Evolutionary conservation across 2,888 invertebrate species (phyloP), one percentile per base, ranked within the genome.

Genomic region (Trichogramma dendrolimi): DNA sequence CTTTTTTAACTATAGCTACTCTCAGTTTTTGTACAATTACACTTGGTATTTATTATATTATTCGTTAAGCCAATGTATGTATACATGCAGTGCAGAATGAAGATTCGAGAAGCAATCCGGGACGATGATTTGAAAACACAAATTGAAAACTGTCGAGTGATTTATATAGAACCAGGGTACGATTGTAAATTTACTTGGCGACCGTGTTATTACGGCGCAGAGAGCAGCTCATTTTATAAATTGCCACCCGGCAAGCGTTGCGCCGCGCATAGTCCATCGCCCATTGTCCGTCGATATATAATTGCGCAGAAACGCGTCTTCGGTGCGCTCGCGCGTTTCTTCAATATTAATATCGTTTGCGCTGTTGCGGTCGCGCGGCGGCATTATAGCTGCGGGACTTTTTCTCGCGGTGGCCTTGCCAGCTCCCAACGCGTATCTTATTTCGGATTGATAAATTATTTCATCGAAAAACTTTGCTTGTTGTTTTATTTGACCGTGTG

Each of bases 241-340:
- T 56, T 56, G 48, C 55, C 55, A 39, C n/a, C 11, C 55, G 55
- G 55, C 44, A 42, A n/a, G 55, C 55, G 43, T 6, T 55, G 44
- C 5, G 10, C 44, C 55, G 46, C 38, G 39, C 38, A 27, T 27
- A 27, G 27, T 27, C 27, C 27, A 27, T 27, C 27, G 27, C 27
- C 27, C 27, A 27, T 27, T 27, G 27, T 27, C 27, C 27, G 27
- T 27, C 46, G 55, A 55, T 55, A 55, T 4, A 14, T n/a, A 14
- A 14, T 39, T 53, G 42, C 43, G 38, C 27, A 38, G 46, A 38
- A 55, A 40, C 41, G 39, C 39, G 10, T 55, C 48, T 10, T 47
- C 39, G 14, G 40, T 39, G 55, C 55, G 40, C 38, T 55, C 40
- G 55, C 39, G n/a, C 11, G 47, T 10, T 8, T 5, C 11, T 47